Evolutionary conservation across 2,888 invertebrate species (phyloP).

Genomic region (Hedya salicella): DNA sequence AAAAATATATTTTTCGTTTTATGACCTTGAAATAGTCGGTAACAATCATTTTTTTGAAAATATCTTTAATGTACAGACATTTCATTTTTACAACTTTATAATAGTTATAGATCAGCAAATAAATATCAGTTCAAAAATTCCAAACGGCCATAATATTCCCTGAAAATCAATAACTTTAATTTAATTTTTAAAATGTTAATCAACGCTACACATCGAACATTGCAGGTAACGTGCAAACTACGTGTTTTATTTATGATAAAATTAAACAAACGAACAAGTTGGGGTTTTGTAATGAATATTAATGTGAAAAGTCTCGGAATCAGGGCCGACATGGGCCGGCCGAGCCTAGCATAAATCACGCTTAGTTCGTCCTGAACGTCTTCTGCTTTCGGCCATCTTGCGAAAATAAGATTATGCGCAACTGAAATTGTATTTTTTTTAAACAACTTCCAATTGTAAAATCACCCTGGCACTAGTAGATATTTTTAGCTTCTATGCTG

Average conservation of each 20-base stretch:
- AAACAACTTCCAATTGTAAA: background rate
- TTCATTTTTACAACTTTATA: too few species aligned
- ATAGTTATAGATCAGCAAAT: too few species aligned
- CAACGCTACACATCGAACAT: background rate
- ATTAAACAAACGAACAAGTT: conserved; percentile 75
- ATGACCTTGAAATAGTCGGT: too few species aligned
- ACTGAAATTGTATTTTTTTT: conserved; percentile 8
- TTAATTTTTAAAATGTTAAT: background rate
- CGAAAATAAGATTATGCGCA: conserved; percentile 28
- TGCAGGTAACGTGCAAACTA: conserved; percentile 37
- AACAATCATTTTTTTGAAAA: too few species aligned
- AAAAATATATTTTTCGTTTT: too few species aligned
- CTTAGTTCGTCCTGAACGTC: conserved; percentile 60
- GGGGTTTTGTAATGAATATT: conserved; percentile 76
- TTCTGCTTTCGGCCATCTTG: conserved; percentile 57
- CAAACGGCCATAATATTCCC: too few species aligned
- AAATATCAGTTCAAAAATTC: too few species aligned
- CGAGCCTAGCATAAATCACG: conserved; percentile 74
- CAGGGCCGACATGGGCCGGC: conserved; percentile 68
- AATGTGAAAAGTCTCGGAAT: conserved; percentile 74
- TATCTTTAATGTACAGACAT: too few species aligned
- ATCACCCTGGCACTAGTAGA: background rate
- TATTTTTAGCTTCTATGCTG: too few species aligned
- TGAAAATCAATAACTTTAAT: too few species aligned
- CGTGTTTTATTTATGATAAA: conserved; percentile 58